A percentile compares a stretch with the other conserved stretches of the same genome.
phyloP scores from a whole-genome alignment of 2,113 vertebrate genomes.

The Oryzias woworae region DNA sequence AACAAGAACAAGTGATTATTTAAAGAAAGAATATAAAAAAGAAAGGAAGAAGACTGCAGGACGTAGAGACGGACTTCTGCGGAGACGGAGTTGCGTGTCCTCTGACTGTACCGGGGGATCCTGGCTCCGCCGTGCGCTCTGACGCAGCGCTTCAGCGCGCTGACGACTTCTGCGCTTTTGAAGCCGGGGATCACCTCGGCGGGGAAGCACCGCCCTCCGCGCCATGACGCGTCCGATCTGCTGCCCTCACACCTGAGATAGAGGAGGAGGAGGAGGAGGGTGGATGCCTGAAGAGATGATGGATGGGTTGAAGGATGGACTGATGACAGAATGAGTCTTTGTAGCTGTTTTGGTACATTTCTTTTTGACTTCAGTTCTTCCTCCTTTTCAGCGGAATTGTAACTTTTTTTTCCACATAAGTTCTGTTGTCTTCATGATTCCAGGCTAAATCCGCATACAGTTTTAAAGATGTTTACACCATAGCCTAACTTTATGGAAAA shows the following conservation, averaged over 20 bases:
- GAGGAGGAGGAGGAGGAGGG: conserved; percentile 18
- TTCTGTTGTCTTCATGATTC: too few species aligned
- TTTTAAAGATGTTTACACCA: too few species aligned
- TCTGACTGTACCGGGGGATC: conserved; percentile 42
- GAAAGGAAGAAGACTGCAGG: background rate
- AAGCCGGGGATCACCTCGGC: conserved; percentile 77
- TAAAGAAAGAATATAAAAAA: conserved; percentile 4
- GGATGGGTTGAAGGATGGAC: too few species aligned
- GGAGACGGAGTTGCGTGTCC: background rate
- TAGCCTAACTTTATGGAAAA: too few species aligned
- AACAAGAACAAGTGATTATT: background rate
- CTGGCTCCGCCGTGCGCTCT: conserved; percentile 55
- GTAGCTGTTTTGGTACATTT: too few species aligned
- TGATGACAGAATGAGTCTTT: too few species aligned
- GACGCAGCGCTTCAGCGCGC: conserved; percentile 73
- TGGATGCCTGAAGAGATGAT: background rate
- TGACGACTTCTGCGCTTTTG: conserved; percentile 69
- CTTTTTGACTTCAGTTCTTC: too few species aligned
- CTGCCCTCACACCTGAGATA: conserved; percentile 36
- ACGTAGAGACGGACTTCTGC: background rate
- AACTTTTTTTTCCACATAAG: too few species aligned
- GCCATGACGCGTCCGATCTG: conserved; percentile 63
- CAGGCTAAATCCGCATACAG: too few species aligned
- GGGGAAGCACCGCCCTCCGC: conserved; percentile 45
- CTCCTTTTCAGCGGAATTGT: too few species aligned